Base-by-base conservation (phyloP, 2,113 vertebrate species). In the Corydoras sp. region DNA sequence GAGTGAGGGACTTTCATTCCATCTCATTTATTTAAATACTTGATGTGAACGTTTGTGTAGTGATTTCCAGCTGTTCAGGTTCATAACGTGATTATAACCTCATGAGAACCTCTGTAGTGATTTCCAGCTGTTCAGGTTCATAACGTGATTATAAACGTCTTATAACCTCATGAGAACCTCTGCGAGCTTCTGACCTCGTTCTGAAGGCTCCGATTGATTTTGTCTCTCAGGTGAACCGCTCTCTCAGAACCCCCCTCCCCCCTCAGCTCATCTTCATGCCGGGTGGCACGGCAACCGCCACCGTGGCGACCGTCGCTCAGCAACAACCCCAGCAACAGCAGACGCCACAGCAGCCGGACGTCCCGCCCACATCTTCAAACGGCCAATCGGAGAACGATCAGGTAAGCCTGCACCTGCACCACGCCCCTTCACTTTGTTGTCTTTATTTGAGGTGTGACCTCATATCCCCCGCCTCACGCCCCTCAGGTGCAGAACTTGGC, bases 231-330 rank as follows among this genome's bases (percentile, higher is more conserved):
- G 90, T 91, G 58, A 91, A 91, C 76, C 89, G 89, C 60, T 86
- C 89, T 73, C 87, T 90, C 53, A 85, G 89, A 63, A 89, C 96
- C 76, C 92, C 54, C 7, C 54, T 56, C 54, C 6, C 54, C 9
- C 14, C 95, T 78, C 96, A 98, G 62, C 94, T 99, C 84, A 98
- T 99, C 87, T 93, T 99, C 81, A 99, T 99, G 96, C 95, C 95
- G 71, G 95, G 94, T 14, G 94, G 93, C 81, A 93, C 96, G 5
- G 91, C 96, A 83, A 94, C 96, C 59, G 93, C 96, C 58, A 91
- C 96, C 30, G 89, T 91, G 31, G 81, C 90, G 53, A 85, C 90
- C 3, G 89, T 91, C 71, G 74, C 89, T 13, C 89, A 90, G 73
- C 85, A 86, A 50, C 88, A 89, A 68, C 90, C 90, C 10, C 92